Base-by-base conservation (phyloP, 2,888 invertebrate genomes). In the Pemphredon lugubris region DNA sequence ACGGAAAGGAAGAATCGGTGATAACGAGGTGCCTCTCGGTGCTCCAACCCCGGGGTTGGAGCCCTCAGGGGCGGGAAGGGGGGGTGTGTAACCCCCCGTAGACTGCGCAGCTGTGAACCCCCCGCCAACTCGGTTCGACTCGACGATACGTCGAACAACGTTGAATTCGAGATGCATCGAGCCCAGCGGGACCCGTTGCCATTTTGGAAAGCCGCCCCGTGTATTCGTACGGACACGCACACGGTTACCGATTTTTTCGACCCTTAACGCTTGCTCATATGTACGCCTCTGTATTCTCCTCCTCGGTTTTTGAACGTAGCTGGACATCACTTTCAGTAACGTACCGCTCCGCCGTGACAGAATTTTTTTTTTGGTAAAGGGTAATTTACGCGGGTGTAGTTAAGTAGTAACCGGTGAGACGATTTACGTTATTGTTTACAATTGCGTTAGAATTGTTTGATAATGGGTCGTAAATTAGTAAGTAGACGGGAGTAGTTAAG, bases 11-110 rank as follows among this genome's bases (percentile, higher is more conserved):
- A 72, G 84, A 84, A 84, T 79, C 81, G 79, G 85, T 87, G 89
- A 88, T 88, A 89, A 88, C 87, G 87, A 88, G 86, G 83, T 82
- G 80, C 77, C 83, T 83, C 81, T 80, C 79, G 69, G 75, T 83
- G 67, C 54, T 69, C 66, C 68, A 64, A 47, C 57, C 20, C 57
- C 54, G 63, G 67, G 37, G 45, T 53, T 48, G 42, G 70, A 47
- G 66, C 57, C 68, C 53, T 67, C 61, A 72, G 66, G 26, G 7
- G 26, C 7, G 3, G 37, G 45, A 51, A 48, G 42, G 70, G 54
- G 69, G 55, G 71, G 55, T 66, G 64, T 71, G 68, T 58, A 75
- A 74, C 76, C 83, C 84, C 84, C 83, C 59, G 75, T 65, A 59
- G 78, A 73, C 71, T 66, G 82, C 82, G 74, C 83, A 83, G 84